Evolutionary conservation across 2,797 vertebrate genomes (phyloP).

Genomic region (Toxotes lorentzi): DNA sequence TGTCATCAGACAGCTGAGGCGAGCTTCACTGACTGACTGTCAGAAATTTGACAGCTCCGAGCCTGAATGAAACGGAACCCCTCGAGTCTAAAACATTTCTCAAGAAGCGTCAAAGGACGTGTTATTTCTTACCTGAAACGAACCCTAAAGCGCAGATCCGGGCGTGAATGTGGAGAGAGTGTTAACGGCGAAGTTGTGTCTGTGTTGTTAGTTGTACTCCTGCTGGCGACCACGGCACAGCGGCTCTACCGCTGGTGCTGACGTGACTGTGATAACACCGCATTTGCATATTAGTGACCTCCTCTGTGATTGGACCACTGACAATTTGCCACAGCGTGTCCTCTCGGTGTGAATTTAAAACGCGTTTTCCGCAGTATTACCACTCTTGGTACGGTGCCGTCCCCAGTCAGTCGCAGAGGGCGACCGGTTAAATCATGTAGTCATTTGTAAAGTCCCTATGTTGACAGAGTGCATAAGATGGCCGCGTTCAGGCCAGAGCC

Average conservation of each 20-base stretch:
- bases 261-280: conserved; percentile 82
- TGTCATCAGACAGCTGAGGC: conserved; percentile 80
- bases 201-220: conserved; percentile 83
- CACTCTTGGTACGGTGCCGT: not conserved
- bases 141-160: conserved; percentile 43
- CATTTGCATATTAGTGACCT: conserved; percentile 85
- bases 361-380: rapidly evolving
- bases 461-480: conserved; percentile 86
- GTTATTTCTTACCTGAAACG: conserved; percentile 78
- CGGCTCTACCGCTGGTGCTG: conserved; percentile 83
- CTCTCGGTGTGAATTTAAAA: not conserved
- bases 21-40: conserved; percentile 67
- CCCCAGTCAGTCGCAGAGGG: not conserved
- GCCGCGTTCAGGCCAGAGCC: conserved; percentile 82
- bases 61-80: conserved; percentile 41
- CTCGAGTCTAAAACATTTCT: not conserved
- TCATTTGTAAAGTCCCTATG: conserved; percentile 42
- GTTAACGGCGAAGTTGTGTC: conserved; percentile 81
- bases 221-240: conserved; percentile 85
- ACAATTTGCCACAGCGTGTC: conserved; percentile 24
- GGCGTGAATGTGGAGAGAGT: conserved; percentile 51
- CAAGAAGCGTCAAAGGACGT: not conserved
- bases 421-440: conserved; percentile 30
- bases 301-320: conserved; percentile 81
- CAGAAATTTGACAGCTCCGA: conserved; percentile 78